These are phyloP conservation scores for Apostichopus californicus DNA, from an alignment of 35 echinoderm and acorn worm species.

Conservation along the genomic window DNA sequence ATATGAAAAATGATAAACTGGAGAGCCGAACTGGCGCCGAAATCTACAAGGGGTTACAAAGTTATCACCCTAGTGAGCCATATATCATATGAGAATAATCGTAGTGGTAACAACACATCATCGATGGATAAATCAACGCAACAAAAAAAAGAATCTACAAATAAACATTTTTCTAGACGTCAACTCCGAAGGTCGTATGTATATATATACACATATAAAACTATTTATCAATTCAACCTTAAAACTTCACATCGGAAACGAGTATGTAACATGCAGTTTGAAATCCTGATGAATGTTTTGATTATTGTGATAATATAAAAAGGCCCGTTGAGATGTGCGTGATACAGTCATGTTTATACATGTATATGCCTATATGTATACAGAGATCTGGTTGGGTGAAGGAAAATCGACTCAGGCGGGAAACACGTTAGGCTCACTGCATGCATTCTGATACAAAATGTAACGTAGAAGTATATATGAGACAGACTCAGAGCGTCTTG, in stretches of 20 bases:
- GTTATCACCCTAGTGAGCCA: slow-evolving; percentile 6
- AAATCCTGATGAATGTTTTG: neutral
- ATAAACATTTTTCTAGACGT: neutral
- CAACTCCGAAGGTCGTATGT: neutral
- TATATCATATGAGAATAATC: slow-evolving; percentile 15
- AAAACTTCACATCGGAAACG: neutral
- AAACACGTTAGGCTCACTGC: no score
- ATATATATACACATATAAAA: neutral
- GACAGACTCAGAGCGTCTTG: no score
- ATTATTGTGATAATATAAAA: no score
- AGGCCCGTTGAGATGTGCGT: no score
- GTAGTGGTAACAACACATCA: neutral
- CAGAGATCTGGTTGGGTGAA: no score
- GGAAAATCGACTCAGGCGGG: no score
- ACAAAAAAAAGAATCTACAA: neutral
- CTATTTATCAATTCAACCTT: neutral
- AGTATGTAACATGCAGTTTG: neutral
- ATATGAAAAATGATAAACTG: slow-evolving; percentile 3
- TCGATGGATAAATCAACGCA: slow-evolving; percentile 6
- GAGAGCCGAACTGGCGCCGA: neutral
- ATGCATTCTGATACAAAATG: no score
- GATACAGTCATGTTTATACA: no score
- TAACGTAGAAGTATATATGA: no score
- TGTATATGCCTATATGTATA: no score
- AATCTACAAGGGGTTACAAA: slow-evolving; percentile 9